Base-by-base conservation (phyloP, 2,113 vertebrate species). In the Periophthalmodon schlosseri region DNA sequence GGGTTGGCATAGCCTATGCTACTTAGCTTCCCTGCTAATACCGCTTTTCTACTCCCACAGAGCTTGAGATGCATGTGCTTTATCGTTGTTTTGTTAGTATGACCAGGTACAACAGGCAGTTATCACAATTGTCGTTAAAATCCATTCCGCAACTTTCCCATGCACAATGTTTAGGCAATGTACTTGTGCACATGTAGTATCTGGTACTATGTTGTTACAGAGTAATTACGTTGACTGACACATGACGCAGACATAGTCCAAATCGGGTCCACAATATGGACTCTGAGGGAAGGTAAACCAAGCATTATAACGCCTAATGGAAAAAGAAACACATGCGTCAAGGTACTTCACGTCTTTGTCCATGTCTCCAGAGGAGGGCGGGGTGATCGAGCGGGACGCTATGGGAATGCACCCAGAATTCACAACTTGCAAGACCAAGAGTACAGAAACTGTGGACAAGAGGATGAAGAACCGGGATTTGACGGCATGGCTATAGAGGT, bases 371-470 rank as follows among this genome's bases (percentile, higher is more conserved):
- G 96, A 77, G 92, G 95, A 74, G 95, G 96, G 16, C 93, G 95
- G 73, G 94, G 94, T 14, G 96, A 97, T 76, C 94, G 95, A 18
- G 93, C 92, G 21, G 96, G 95, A 57, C 95, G 95, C 70, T 96
- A 96, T 65, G 95, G 94, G 36, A 93, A 92, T 70, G 86, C 86
- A 39, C 82, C 84, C 15, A 91, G 90, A 2, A 94, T 96, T 68
- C 95, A 96, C 39, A 95, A 96, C 83, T 96, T 95, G 73, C 88
- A 93, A 46, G 96, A 97, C 72, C 95, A 96, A 95, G 96, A 96
- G 75, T 95, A 96, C 66, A 78, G 93, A n/a, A 91, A 80, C 14
- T 93, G 91, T 68, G 86, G 89, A 16, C 91, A 90, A 68, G 93
- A 93, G 23, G 87, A 91, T 1, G 88, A 90, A n/a, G 86, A 92